Conservation (phyloP, 2,888 invertebrate genomes). For the Pardosa pseudoannulata region DNA sequence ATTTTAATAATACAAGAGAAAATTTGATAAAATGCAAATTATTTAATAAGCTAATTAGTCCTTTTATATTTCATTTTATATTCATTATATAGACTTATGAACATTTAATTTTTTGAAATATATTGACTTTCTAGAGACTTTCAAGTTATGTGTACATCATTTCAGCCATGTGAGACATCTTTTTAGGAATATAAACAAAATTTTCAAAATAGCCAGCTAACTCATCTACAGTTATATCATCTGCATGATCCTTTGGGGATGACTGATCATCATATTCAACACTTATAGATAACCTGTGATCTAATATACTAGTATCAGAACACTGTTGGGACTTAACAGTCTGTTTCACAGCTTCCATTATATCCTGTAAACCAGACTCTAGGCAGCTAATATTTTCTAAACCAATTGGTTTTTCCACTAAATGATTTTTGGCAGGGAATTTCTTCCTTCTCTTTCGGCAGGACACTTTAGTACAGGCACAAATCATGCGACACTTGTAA, state of each 20-base stretch:
- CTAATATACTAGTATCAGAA: conserved; percentile 33
- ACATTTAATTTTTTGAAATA: no score
- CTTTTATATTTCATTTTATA: no score
- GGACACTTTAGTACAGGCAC: conserved; percentile 10
- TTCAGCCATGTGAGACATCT: conserved; percentile 98
- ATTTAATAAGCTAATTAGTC: no score
- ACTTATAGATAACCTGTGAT: conserved; percentile 34
- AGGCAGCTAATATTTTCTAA: conserved; percentile 29
- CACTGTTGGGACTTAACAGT: conserved; percentile 27
- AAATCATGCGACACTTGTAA: conserved; percentile 38
- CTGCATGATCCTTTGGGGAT: conserved; percentile 74
- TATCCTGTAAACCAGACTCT: conserved; percentile 34
- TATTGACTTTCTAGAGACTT: neutral
- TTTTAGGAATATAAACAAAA: conserved; percentile 96
- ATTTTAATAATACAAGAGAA: no score
- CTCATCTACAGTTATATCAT: conserved; percentile 94
- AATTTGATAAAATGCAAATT: no score
- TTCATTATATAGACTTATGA: no score
- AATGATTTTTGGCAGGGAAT: conserved; percentile 10
- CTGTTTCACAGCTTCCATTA: conserved; percentile 45
- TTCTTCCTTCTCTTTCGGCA: conserved; percentile 48
- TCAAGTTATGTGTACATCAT: conserved; percentile 91
- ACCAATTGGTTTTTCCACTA: conserved; percentile 19
- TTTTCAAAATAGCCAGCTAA: conserved; percentile 96
- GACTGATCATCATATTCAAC: conserved; percentile 21